phyloP scores from a whole-genome alignment of 2,797 vertebrate genomes.

The Sternarchorhynchus goeldii region DNA sequence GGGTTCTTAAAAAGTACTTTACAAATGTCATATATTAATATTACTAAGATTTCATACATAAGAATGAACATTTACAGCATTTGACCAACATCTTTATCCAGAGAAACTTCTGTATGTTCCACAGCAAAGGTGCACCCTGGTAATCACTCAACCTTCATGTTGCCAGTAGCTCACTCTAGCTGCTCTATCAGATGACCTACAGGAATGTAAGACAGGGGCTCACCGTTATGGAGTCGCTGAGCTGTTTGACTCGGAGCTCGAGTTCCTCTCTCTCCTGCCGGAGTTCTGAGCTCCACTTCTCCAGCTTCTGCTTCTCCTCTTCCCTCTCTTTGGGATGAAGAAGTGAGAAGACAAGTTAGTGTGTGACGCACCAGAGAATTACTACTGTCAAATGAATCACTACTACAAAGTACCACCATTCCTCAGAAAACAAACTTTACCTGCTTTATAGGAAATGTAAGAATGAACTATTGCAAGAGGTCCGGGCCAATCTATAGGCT shows the following conservation, averaged over 20 bases:
- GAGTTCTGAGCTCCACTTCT: slow-evolving; percentile 88
- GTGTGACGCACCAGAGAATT: background rate
- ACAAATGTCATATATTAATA: no score
- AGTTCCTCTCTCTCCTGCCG: slow-evolving; percentile 86
- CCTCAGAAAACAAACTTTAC: slow-evolving; percentile 61
- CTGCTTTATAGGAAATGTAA: slow-evolving; percentile 91
- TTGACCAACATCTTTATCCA: no score
- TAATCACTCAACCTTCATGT: no score
- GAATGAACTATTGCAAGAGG: slow-evolving; percentile 91
- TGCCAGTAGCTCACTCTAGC: no score
- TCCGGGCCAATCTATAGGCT: slow-evolving; percentile 88
- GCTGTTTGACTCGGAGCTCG: slow-evolving; percentile 86
- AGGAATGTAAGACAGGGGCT: slow-evolving; percentile 53
- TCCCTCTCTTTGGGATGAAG: slow-evolving; percentile 79
- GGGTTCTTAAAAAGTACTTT: no score
- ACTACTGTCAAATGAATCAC: background rate
- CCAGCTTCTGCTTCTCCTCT: slow-evolving; percentile 86
- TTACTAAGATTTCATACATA: no score
- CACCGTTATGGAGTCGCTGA: slow-evolving; percentile 86
- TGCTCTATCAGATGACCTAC: background rate
- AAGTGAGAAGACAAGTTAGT: background rate
- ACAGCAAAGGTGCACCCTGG: no score
- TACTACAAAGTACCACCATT: background rate
- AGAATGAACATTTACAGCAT: no score
- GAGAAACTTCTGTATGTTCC: no score